Base-by-base conservation (phyloP, 2,113 vertebrate genomes). In the Garra rufa region DNA sequence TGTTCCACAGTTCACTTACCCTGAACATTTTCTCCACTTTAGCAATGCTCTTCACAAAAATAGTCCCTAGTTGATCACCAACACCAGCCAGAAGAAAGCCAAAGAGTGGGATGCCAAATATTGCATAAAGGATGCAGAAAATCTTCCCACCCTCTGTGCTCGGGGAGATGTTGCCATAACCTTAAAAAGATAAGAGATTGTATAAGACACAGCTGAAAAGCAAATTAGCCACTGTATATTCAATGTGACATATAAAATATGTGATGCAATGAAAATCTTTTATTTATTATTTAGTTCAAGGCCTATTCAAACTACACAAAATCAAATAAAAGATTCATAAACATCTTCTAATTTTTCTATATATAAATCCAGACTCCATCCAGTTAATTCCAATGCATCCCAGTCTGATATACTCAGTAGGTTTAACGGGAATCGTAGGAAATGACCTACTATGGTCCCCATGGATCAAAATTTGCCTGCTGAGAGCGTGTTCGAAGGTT, bases 81-180 rank as follows among this genome's bases (percentile, higher is more conserved):
- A 99, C 97, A 19, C 98, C 98, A 86, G 98, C 98, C 81, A 99
- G 93, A 86, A 99, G 94, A 92, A 99, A 99, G 80, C 98, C 98
- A 91, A 99, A 99, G 1, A 99, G 94, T 3, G 98, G 98, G 85
- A 99, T 99, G 48, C 98, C 98, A 92, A 99, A 98, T 81, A 99
- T 96, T 87, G 98, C 97, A 89, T 99, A 99, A 9, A 98, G 94
- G 86, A 99, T 99, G 93, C 97, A 99, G 94, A 99, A 99, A 52
- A 97, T 96, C 91, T 98, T 98, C 82, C 98, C 98, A 85, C 97
- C 97, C 90, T 98, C 95, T 4, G 98, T 99, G 86, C 97, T 98
- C 19, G 98, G 98, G 44, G 98, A 96, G 76, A 99, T 97, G 93
- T 99, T 99, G 81, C 98, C 98, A 90, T 97, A 99, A 3, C 98